phyloP scores from a whole-genome alignment of 1,140 invertebrate species.

The Thrips palmi region DNA sequence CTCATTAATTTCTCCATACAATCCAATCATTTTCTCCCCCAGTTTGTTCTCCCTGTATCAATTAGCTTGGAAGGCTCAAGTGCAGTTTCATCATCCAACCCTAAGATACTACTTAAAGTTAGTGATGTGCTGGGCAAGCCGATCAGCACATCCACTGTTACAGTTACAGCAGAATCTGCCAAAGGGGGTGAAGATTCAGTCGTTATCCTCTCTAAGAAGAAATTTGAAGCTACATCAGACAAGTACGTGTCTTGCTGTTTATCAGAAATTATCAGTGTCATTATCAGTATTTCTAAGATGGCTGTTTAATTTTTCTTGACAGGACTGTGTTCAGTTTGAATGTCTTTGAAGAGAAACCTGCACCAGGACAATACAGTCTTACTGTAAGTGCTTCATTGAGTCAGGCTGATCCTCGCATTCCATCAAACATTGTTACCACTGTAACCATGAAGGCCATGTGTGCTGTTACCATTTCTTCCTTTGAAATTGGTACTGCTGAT shows the following conservation, averaged over 20 bases:
- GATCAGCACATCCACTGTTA: constrained; percentile 34
- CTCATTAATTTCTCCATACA: neutral
- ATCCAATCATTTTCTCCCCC: constrained; percentile 17
- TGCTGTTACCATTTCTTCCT: constrained; percentile 45
- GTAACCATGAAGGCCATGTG: constrained; percentile 56
- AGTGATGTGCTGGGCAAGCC: constrained; percentile 70
- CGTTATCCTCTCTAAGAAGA: constrained; percentile 50
- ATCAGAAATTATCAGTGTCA: too few species aligned
- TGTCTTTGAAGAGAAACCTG: constrained; percentile 57
- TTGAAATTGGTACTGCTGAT: constrained; percentile 80
- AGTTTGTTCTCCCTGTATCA: constrained; percentile 50
- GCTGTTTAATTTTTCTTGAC: constrained; percentile 15
- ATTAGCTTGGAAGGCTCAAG: constrained; percentile 55
- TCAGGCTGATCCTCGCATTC: constrained; percentile 31
- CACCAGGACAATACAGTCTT: constrained; percentile 68
- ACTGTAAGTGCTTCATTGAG: constrained; percentile 43
- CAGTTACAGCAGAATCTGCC: constrained; percentile 55
- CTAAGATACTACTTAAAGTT: constrained; percentile 53
- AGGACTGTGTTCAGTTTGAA: constrained; percentile 59
- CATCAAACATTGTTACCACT: constrained; percentile 30
- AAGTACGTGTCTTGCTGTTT: constrained; percentile 27
- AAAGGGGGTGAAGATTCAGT: constrained; percentile 52
- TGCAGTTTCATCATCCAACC: constrained; percentile 46
- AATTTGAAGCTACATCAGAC: constrained; percentile 31
- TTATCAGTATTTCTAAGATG: neutral